These are phyloP conservation scores for Chrysolina americana DNA, from an alignment of 2,888 invertebrate species.

Conservation along the genomic window DNA sequence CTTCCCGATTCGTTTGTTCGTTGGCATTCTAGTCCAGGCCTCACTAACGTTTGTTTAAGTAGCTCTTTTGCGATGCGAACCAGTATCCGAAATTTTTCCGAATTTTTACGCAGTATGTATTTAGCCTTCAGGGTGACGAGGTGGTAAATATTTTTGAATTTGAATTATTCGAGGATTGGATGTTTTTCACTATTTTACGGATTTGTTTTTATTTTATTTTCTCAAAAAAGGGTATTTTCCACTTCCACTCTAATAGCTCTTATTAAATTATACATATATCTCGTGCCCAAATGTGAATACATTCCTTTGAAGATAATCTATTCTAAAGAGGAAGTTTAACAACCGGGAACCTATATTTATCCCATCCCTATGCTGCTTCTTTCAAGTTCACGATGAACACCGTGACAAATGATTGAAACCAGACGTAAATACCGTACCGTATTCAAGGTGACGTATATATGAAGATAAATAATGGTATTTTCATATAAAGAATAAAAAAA, in stretches of 20 bases:
- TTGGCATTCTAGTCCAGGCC: slow-evolving; percentile 2
- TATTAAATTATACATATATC: slow-evolving; percentile 15
- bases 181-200: no score
- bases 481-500: background rate
- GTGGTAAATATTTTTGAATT: no score
- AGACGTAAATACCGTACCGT: background rate
- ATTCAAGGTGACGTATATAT: background rate
- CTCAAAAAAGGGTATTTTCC: no score
- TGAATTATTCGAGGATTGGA: no score
- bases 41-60: slow-evolving; percentile 18
- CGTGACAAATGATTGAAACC: slow-evolving; percentile 25
- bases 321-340: slow-evolving; percentile 25
- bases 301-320: slow-evolving; percentile 21
- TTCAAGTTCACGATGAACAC: slow-evolving; percentile 23
- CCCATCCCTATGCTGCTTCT: slow-evolving; percentile 16
- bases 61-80: slow-evolving; percentile 9
- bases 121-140: no score
- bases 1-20: slow-evolving; percentile 10
- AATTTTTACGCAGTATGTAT: no score
- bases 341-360: slow-evolving; percentile 27
- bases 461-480: slow-evolving; percentile 2
- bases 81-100: no score
- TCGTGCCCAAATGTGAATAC: background rate
- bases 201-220: no score
- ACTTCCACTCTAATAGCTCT: background rate